These are phyloP conservation scores for Tylochromis polylepis DNA, from an alignment of 2,113 vertebrate species.

Conservation along the genomic window DNA sequence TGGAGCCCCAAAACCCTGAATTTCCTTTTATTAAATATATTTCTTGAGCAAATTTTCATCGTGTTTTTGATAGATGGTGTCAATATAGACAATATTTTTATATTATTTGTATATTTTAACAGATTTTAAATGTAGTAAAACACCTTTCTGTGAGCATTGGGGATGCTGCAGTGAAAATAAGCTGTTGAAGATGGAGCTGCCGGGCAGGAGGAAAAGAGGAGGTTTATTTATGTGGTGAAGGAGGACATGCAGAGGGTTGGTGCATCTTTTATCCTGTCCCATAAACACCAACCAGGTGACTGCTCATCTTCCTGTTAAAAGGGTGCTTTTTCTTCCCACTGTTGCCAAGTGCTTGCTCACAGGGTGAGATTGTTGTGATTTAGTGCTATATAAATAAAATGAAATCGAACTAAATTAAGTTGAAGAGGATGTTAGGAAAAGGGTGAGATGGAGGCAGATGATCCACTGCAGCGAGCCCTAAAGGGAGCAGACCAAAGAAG, in stretches of 20 bases:
- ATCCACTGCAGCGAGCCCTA: too few relatives aligned
- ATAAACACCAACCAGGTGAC: background rate
- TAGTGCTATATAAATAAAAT: background rate
- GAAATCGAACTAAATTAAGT: background rate
- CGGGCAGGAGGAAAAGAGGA: background rate
- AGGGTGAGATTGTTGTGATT: background rate
- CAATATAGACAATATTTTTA: background rate
- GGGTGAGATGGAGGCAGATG: too few relatives aligned
- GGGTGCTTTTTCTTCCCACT: background rate
- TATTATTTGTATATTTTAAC: background rate
- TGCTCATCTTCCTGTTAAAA: background rate
- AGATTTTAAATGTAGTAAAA: too few relatives aligned
- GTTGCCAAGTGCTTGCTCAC: background rate
- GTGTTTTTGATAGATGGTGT: background rate
- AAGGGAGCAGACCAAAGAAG: background rate
- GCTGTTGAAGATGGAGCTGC: background rate
- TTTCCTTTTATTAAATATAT: background rate
- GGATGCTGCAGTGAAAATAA: background rate
- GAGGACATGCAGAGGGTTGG: background rate
- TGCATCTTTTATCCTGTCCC: background rate
- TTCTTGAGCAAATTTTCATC: background rate
- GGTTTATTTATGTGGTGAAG: background rate
- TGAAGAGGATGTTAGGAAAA: background rate
- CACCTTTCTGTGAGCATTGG: background rate
- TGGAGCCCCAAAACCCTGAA: background rate